Conservation (phyloP, 2,888 invertebrate genomes). For the Portevinia maculata region DNA sequence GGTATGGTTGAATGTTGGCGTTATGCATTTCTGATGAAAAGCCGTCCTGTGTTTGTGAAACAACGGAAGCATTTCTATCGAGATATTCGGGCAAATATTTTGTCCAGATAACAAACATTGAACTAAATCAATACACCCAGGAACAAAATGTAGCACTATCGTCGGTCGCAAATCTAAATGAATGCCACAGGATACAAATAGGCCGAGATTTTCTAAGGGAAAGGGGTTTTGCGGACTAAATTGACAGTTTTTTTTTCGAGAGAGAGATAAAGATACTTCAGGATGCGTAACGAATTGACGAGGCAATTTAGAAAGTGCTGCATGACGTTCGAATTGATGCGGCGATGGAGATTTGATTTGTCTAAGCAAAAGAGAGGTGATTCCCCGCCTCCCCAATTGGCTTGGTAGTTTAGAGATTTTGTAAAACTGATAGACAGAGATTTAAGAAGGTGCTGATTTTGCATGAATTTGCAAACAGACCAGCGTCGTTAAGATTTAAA, state of each 20-base stretch:
- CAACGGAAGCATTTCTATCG: constrained; percentile 44
- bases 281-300: constrained; percentile 67
- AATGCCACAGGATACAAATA: constrained; percentile 62
- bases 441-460: constrained; percentile 45
- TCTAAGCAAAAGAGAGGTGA: constrained; percentile 8
- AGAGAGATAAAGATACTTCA: constrained; percentile 51
- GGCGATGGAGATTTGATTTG: constrained; percentile 69
- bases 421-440: constrained; percentile 24
- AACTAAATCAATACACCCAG: constrained; percentile 66
- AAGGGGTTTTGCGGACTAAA: constrained; percentile 53
- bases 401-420: constrained; percentile 46
- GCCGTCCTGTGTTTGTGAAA: constrained; percentile 46
- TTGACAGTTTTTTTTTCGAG: constrained; percentile 46
- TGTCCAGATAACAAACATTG: constrained; percentile 66
- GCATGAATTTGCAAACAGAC: constrained; percentile 11
- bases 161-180: constrained; percentile 65
- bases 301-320: constrained; percentile 66
- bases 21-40: constrained; percentile 69
- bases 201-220: constrained; percentile 37
- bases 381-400: constrained; percentile 1
- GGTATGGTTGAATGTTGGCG: constrained; percentile 45
- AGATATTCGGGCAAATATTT: constrained; percentile 61
- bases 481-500: not conserved
- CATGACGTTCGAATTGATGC: constrained; percentile 57
- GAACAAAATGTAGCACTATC: constrained; percentile 45